Evolutionary conservation across 2,888 invertebrate species (phyloP), one percentile per base, ranked within the genome.

Genomic region (Trichopoda pennipes): DNA sequence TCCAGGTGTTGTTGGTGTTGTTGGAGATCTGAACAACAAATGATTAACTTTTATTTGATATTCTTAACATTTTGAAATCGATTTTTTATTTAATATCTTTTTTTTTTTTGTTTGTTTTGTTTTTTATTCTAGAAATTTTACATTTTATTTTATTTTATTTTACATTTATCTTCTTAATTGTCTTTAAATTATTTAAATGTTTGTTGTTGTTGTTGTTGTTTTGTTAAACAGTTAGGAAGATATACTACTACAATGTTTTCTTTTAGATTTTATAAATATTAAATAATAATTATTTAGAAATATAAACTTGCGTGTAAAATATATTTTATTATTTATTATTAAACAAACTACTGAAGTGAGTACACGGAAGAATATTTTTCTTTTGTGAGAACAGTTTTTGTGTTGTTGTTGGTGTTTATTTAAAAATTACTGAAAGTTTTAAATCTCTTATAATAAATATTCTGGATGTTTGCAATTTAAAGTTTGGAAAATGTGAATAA

Each of bases 1-100:
- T 90, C 93, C 94, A 87, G 94, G 94, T 92, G 93, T 93, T 92
- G 92, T 92, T 91, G 93, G 93, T 90, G 94, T 94, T 93, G 94
- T 93, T 92, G 95, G 94, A 92, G 95, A 94, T 94, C 95, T 96
- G 92, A 92, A 90, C 91, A 89, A 89, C 82, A 82, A 82, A 82
- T 72, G 79, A 75, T 79, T 79, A 47, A 60, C 66, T 69, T 81
- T 77, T 81, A 78, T 75, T 75, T 28, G 47, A 47, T 69, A 49
- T 60, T 58, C 66, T 58, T 56, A 58, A 51, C 28, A 61, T 44
- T 61, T 77, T 19, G 53, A 60, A 61, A 23, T 70, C 28, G 1
- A 28, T 2, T 28, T 49, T 38, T 66, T 70, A n/a, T 63, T 79
- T 49, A 38, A 38, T 38, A 12, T 38, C 12, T 28, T 38, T 38